phyloP scores from a whole-genome alignment of 2,797 vertebrate genomes.

The Halcyon badia region DNA sequence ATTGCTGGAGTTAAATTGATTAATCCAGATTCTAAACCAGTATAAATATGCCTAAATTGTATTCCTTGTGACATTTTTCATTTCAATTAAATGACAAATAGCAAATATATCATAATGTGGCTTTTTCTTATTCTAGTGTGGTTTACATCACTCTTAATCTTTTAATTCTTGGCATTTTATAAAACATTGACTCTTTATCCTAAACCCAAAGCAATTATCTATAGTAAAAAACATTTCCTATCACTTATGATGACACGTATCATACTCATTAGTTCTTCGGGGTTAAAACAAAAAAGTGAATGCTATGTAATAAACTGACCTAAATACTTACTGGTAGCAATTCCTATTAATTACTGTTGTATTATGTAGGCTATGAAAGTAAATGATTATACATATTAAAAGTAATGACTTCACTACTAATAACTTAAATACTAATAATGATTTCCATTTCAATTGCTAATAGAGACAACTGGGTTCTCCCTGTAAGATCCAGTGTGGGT shows the following conservation, averaged over 20 bases:
- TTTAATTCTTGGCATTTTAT: neutral
- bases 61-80: neutral
- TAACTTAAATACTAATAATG: neutral
- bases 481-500: neutral
- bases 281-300: neutral
- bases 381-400: neutral
- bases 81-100: neutral
- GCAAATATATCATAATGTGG: neutral
- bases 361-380: neutral
- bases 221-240: neutral
- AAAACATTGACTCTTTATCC: neutral
- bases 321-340: neutral
- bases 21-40: no score
- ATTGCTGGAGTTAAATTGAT: neutral
- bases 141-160: neutral
- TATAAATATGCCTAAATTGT: neutral
- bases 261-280: neutral
- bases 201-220: neutral
- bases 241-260: neutral
- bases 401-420: neutral
- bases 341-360: neutral
- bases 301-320: neutral
- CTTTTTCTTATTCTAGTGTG: neutral
- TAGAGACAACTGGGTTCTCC: neutral
- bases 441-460: neutral